Evolutionary conservation across 2,888 invertebrate genomes (phyloP), one percentile per base, ranked within the genome.

Genomic region (Chrysotoxum bicinctum): DNA sequence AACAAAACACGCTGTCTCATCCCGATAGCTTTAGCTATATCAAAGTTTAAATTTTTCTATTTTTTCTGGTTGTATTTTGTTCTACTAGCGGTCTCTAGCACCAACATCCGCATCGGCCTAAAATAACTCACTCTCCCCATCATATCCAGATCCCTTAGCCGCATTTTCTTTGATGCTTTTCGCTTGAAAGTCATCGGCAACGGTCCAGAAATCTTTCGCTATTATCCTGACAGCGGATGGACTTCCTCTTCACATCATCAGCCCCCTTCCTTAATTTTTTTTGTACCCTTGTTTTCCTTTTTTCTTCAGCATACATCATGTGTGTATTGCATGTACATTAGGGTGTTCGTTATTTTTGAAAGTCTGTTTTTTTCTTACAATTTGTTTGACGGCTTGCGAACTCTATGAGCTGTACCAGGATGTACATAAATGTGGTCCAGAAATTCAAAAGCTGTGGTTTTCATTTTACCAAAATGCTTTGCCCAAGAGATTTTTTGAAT

Each of bases 171-270:
- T 82, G 81, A 86, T 74, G 74, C 82, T 73, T 74, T 72, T 78
- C 74, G 78, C 78, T 79, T 73, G 68, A 87, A 87, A 87, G 83
- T 87, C 83, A 87, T 83, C 87, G 87, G 87, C 87, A 87, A 79
- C 87, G 83, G 87, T 87, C 87, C 87, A 87, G 87, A 87, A 87
- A 87, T 87, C 83, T 82, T 87, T 83, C 87, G 83, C 87, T 83
- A 83, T 87, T 87, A 83, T 82, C 72, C 83, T 79, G 87, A 87
- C 87, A 83, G 79, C 83, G 79, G 83, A 85, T 85, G 85, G 85
- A 85, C 85, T 81, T 81, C 76, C 85, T 76, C 72, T 85, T 76
- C 81, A 81, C 81, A 76, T 80, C 85, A 81, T 80, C 76, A 64
- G 64, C 40, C 58, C 54, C 30, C 21, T 16, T 32, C 16, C 69